Evolutionary conservation across 1,140 invertebrate species (phyloP).

Genomic region (Micrasema minimum): DNA sequence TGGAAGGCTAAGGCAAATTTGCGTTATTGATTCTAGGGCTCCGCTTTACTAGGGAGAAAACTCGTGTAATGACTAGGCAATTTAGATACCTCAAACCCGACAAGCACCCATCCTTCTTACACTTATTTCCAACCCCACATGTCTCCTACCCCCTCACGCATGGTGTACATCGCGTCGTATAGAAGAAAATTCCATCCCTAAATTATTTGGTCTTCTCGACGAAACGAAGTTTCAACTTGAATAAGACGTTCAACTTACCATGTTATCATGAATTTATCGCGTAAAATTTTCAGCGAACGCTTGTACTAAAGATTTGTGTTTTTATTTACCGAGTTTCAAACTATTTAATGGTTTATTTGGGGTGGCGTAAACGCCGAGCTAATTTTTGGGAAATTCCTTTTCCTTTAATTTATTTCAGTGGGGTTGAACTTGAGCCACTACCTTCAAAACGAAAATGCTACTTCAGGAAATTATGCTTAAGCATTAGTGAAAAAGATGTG

Average conservation of each 20-base stretch:
- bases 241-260: slow-evolving; percentile 25
- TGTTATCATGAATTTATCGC: slow-evolving; percentile 25
- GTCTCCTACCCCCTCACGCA: neutral
- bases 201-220: slow-evolving; percentile 21
- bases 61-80: slow-evolving; percentile 35
- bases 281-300: slow-evolving; percentile 4
- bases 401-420: too few relatives aligned
- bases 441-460: too few relatives aligned
- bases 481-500: too few relatives aligned
- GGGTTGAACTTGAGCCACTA: too few relatives aligned
- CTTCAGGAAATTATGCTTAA: too few relatives aligned
- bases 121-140: neutral
- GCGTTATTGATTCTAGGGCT: slow-evolving; percentile 31
- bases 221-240: slow-evolving; percentile 28
- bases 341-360: slow-evolving; percentile 16
- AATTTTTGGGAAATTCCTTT: too few relatives aligned
- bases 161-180: slow-evolving; percentile 18
- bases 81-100: slow-evolving; percentile 20
- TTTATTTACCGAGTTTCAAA: slow-evolving; percentile 3
- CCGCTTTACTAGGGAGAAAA: slow-evolving; percentile 29
- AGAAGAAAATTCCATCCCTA: slow-evolving; percentile 18
- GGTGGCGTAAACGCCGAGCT: too few relatives aligned
- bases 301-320: slow-evolving; percentile 11
- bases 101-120: neutral
- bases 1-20: slow-evolving; percentile 28